Evolutionary conservation across 2,113 vertebrate species (phyloP).

Genomic region (Prietella phreatophila): DNA sequence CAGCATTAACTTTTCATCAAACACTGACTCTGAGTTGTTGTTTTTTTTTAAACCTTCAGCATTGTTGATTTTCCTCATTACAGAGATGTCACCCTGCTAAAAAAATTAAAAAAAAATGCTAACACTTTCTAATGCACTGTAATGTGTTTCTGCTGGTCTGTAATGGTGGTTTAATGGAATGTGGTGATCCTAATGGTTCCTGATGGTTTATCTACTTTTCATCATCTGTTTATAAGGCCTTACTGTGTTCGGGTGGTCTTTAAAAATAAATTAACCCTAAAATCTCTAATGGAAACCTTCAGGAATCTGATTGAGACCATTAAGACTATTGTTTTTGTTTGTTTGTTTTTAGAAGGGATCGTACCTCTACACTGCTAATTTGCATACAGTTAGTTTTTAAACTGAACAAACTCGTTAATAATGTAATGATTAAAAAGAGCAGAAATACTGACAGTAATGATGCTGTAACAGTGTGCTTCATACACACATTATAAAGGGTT

Average conservation of each 20-base stretch:
- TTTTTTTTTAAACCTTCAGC: neutral
- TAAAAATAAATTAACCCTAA: neutral
- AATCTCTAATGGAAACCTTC: neutral
- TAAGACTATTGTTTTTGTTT: neutral
- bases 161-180: neutral
- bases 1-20: neutral
- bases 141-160: neutral
- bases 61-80: neutral
- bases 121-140: neutral
- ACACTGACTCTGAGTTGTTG: neutral
- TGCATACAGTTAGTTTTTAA: neutral
- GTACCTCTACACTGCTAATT: neutral
- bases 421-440: neutral
- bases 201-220: neutral
- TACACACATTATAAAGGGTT: neutral
- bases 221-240: neutral
- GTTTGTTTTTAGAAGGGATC: neutral
- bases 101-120: too few relatives aligned
- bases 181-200: neutral
- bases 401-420: neutral
- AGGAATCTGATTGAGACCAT: neutral
- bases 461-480: neutral
- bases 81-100: neutral
- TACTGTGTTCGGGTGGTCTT: neutral
- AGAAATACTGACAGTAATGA: conserved; percentile 18